Conservation (phyloP, 2,797 vertebrate species). For the Luscinia luscinia region DNA sequence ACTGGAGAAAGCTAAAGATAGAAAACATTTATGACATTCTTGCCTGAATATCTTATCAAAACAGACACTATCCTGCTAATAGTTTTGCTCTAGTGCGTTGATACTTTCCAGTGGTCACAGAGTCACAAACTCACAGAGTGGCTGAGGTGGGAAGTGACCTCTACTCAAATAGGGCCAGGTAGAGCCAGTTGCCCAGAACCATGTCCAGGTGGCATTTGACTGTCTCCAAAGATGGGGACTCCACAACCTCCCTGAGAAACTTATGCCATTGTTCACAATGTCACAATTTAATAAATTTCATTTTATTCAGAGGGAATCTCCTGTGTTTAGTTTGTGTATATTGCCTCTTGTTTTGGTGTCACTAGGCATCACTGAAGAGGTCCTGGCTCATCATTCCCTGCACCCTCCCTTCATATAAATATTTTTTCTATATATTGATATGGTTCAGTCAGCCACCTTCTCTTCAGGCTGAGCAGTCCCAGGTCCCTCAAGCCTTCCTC, state of each 20-base stretch:
- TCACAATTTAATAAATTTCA: background rate
- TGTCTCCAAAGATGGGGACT: background rate
- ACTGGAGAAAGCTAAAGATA: background rate
- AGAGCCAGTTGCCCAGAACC: background rate
- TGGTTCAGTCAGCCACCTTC: accelerated
- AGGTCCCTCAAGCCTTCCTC: background rate
- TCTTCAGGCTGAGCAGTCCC: background rate
- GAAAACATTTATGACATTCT: background rate
- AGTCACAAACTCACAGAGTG: background rate
- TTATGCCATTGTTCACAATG: background rate
- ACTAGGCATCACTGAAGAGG: background rate
- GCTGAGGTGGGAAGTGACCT: background rate
- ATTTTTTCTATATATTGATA: background rate
- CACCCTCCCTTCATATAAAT: background rate
- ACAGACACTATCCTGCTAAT: background rate
- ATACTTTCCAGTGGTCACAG: background rate
- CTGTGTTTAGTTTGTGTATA: background rate
- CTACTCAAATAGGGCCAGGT: background rate
- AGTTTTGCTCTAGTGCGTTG: background rate
- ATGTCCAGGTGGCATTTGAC: background rate
- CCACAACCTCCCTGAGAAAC: background rate
- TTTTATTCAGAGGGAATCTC: background rate
- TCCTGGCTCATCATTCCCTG: background rate
- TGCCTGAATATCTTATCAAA: background rate
- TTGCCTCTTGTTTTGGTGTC: background rate